These are phyloP conservation scores for Amphipoea lucens DNA, from an alignment of 2,888 invertebrate genomes.

Conservation along the genomic window DNA sequence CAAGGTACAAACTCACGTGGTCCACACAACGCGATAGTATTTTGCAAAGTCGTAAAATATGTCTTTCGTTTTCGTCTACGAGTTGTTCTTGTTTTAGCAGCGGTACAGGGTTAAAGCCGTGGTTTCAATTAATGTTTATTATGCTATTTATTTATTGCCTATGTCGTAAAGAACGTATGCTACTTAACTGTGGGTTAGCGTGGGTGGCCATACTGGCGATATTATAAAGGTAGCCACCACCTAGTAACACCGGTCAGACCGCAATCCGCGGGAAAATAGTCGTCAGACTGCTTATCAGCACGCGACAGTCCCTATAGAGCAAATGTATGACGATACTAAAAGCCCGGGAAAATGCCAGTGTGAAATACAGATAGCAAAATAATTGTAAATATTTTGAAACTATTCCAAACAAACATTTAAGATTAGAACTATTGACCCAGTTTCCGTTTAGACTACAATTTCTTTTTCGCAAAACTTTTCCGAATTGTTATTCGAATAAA, in stretches of 20 bases:
- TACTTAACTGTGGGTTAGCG: constrained; percentile 23
- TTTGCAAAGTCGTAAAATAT: constrained; percentile 51
- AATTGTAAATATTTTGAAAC: constrained; percentile 54
- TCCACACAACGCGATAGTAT: constrained; percentile 41
- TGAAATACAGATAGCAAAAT: constrained; percentile 19
- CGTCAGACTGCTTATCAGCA: constrained; percentile 1
- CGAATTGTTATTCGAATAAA: constrained; percentile 44
- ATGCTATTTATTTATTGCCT: constrained; percentile 38
- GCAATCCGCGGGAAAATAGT: constrained; percentile 17
- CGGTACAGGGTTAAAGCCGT: constrained; percentile 22
- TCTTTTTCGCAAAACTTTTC: constrained; percentile 40
- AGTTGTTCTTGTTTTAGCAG: constrained; percentile 38
- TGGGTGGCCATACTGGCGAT: constrained; percentile 17
- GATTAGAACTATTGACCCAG: constrained; percentile 51
- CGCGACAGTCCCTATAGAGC: background rate
- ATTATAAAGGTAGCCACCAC: background rate
- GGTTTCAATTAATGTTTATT: constrained; percentile 36
- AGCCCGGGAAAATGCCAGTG: constrained; percentile 14
- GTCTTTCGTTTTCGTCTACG: constrained; percentile 40
- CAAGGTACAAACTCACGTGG: constrained; percentile 57
- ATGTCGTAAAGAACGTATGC: constrained; percentile 38
- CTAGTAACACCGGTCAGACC: background rate
- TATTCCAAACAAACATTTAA: constrained; percentile 43
- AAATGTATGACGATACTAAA: constrained; percentile 9
- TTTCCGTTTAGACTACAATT: constrained; percentile 17